These are phyloP conservation scores for Setophaga coronata DNA, from an alignment of 2,113 vertebrate species.

Conservation along the genomic window DNA sequence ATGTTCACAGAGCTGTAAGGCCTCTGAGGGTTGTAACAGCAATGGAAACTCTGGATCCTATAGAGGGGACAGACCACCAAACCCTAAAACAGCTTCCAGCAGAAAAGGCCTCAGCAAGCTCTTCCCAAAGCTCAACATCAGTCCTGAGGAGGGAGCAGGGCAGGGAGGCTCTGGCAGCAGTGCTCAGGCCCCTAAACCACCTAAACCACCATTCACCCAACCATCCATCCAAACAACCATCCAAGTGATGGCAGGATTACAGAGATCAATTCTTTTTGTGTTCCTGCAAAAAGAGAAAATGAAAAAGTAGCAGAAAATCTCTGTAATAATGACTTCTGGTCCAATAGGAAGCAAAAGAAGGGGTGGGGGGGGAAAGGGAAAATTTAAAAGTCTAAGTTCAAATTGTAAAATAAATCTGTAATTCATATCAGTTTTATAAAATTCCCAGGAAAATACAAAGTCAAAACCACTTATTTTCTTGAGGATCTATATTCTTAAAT, in stretches of 20 bases:
- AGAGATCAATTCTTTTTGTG: not conserved
- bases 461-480: slow-evolving; percentile 44
- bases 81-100: not conserved
- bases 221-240: not conserved
- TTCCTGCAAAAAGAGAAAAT: not conserved
- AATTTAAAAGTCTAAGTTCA: not conserved
- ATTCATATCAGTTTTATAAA: slow-evolving; percentile 5
- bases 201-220: not conserved
- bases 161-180: not conserved
- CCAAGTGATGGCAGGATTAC: not conserved
- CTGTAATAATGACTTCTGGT: not conserved
- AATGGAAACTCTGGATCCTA: not conserved
- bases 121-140: not conserved
- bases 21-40: not conserved
- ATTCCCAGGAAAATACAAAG: slow-evolving; percentile 14
- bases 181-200: not conserved
- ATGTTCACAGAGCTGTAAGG: fast-evolving
- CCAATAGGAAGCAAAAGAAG: not conserved
- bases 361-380: not conserved
- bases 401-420: not conserved
- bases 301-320: not conserved
- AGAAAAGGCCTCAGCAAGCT: fast-evolving
- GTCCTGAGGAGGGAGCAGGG: not conserved
- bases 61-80: not conserved
- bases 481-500: slow-evolving; percentile 40